phyloP scores from a whole-genome alignment of 1,140 invertebrate genomes.

The Rhopalosiphum padi region DNA sequence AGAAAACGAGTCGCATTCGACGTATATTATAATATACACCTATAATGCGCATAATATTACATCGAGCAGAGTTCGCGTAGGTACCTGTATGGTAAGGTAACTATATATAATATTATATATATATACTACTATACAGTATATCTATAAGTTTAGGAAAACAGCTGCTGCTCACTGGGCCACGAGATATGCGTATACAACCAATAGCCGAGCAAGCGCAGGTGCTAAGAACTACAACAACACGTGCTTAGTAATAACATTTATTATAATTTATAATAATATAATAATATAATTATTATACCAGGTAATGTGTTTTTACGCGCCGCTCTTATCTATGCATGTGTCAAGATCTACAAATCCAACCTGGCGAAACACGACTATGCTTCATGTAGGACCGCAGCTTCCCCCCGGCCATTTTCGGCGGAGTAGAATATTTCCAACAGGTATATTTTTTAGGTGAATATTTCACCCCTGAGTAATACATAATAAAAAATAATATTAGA shows the following conservation, averaged over 20 bases:
- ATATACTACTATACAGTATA: too few relatives aligned
- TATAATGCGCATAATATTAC: not conserved
- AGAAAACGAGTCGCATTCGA: not conserved
- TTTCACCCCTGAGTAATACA: too few relatives aligned
- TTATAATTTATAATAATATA: too few relatives aligned
- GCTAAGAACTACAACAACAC: not conserved
- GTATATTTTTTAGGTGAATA: too few relatives aligned
- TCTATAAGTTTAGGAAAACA: not conserved
- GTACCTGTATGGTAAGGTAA: not conserved
- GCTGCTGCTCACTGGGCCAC: not conserved
- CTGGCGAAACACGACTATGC: not conserved
- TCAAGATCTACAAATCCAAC: not conserved
- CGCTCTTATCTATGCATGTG: not conserved
- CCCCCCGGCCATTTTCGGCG: too few relatives aligned
- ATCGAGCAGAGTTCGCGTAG: not conserved
- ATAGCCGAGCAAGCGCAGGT: not conserved
- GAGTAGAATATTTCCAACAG: too few relatives aligned
- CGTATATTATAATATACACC: not conserved
- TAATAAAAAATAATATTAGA: too few relatives aligned
- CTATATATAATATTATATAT: not conserved
- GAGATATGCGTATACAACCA: not conserved
- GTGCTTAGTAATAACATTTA: not conserved
- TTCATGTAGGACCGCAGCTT: too few relatives aligned
- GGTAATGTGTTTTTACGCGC: not conserved
- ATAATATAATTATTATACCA: not conserved